These are phyloP conservation scores for Pseudomugil tenellus DNA, from an alignment of 2,797 vertebrate species.

Conservation along the genomic window DNA sequence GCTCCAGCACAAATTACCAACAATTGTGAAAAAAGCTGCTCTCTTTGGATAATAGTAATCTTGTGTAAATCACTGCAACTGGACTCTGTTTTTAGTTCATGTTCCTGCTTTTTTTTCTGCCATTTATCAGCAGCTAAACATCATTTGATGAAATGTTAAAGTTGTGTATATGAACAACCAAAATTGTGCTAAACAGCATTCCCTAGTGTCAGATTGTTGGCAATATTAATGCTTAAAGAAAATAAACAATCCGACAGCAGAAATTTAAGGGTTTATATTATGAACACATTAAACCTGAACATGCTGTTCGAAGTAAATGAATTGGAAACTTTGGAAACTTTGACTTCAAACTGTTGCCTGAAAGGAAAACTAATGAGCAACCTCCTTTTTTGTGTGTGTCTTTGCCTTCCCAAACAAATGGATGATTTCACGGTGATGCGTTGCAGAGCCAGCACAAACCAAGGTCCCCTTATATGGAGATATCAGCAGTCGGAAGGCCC, in stretches of 20 bases:
- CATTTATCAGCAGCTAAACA: background rate
- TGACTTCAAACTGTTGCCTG: background rate
- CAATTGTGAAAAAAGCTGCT: background rate
- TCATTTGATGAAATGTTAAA: background rate
- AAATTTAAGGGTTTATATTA: background rate
- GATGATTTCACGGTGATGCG: conserved; percentile 25
- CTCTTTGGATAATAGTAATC: conserved; percentile 39
- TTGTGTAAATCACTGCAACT: conserved; percentile 18
- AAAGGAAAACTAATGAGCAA: conserved; percentile 4
- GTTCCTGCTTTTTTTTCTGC: background rate
- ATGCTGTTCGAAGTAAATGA: background rate
- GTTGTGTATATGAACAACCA: background rate
- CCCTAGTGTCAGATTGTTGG: conserved; percentile 2
- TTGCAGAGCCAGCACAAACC: conserved; percentile 60
- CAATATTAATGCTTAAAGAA: conserved; percentile 4
- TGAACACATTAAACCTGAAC: background rate
- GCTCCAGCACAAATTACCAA: conserved; percentile 26
- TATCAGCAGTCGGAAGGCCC: conserved; percentile 87
- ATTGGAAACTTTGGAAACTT: conserved; percentile 1
- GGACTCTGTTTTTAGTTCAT: background rate
- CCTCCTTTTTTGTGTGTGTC: conserved; percentile 11
- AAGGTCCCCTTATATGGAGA: conserved; percentile 88
- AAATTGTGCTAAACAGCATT: background rate
- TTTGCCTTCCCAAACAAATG: conserved; percentile 36
- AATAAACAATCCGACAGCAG: background rate